Evolutionary conservation across 2,888 invertebrate genomes (phyloP), one percentile per base, ranked within the genome.

Genomic region (Pseudolycoriella hygida): DNA sequence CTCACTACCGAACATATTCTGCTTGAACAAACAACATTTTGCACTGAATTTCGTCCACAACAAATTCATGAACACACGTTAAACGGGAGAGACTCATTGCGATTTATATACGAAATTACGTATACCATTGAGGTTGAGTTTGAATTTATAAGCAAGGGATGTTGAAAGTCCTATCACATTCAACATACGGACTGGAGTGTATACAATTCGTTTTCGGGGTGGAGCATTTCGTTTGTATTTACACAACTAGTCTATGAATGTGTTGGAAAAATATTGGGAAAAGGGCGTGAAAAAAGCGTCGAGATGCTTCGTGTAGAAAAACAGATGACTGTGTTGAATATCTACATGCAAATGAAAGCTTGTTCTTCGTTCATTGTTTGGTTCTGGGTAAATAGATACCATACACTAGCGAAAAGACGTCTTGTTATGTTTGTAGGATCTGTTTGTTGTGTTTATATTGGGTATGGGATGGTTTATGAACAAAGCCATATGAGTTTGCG

Each of bases 311-410:
- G 18, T 40, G 18, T 40, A 40, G 18, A 40, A 40, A 40, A 40
- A 40, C 40, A 40, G 17, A 18, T 40, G 40, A 18, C 18, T 17
- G 40, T 40, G 40, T 40, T 40, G 40, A 17, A 19, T 40, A 18
- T 40, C 8, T 3, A 39, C 4, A 11, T 10, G n/a, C 5, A 12
- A 12, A 34, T 34, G 34, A 14, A 12, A 4, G 15, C 15, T 34
- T 5, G 34, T 34, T 34, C 11, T 34, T 34, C 34, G 40, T 40
- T 10, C 12, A 40, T 40, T 40, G 18, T 17, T 40, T 19, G 15
- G n/a, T 6, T n/a, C 4, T 40, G 40, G 19, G 18, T 15, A 18
- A n/a, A 12, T 2, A 12, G 17, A 18, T 10, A 17, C 3, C 3
- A 11, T 10, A 17, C 15, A 17, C 8, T 25, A 25, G 5, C 4